Percentiles rank a stretch among this genome's conserved stretches.
Evolutionary conservation across 2,888 invertebrate genomes (phyloP).

Genomic region (Chymomyza fuscimana): DNA sequence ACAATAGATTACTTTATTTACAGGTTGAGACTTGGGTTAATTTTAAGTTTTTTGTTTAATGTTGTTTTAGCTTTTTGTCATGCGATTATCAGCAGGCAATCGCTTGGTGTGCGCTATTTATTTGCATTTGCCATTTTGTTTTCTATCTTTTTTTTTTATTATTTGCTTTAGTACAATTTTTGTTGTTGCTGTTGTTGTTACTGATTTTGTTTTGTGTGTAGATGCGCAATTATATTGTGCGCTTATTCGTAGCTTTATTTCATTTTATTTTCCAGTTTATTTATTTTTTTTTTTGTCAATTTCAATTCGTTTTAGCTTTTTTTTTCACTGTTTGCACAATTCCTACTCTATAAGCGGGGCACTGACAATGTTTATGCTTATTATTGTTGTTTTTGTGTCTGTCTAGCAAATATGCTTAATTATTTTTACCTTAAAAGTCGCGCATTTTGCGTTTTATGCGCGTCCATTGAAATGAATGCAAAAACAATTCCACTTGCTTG

Average conservation of each 20-base stretch:
- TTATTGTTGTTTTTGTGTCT: constrained; percentile 42
- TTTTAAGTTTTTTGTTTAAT: background rate
- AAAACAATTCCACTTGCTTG: constrained; percentile 59
- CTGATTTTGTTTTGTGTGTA: constrained; percentile 43
- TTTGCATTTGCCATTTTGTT: constrained; percentile 56
- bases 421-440: constrained; percentile 75
- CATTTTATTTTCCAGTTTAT: constrained; percentile 4
- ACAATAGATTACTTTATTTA: background rate
- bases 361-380: constrained; percentile 14
- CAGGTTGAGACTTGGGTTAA: background rate
- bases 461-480: constrained; percentile 48
- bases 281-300: constrained; percentile 42
- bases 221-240: constrained; percentile 75
- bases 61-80: constrained; percentile 45
- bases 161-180: constrained; percentile 52
- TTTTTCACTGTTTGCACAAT: constrained; percentile 35
- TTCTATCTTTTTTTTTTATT: constrained; percentile 36
- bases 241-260: constrained; percentile 52
- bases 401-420: constrained; percentile 72
- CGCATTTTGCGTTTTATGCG: constrained; percentile 34
- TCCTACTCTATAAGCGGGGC: background rate
- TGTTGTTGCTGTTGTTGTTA: constrained; percentile 25
- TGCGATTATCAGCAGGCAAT: constrained; percentile 65
- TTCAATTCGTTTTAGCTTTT: constrained; percentile 63
- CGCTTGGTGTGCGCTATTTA: constrained; percentile 65